Conservation (phyloP, 2,888 invertebrate genomes). For the Pollenia angustigena region DNA sequence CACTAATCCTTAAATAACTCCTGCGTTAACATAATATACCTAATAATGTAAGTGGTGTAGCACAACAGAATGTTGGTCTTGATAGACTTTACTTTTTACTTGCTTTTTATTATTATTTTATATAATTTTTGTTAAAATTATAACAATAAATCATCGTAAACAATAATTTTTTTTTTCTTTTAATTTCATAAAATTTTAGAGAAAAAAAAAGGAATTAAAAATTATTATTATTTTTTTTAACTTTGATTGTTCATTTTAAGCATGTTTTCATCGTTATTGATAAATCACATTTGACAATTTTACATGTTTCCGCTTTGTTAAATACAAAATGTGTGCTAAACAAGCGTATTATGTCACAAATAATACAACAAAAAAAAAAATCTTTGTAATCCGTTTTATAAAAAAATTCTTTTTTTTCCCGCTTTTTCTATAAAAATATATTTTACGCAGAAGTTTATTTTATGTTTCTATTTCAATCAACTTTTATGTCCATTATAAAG, state of each 20-base stretch:
- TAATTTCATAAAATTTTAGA: neutral
- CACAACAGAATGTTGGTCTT: too few relatives aligned
- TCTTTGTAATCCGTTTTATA: conserved; percentile 39
- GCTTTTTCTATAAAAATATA: neutral
- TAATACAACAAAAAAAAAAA: conserved; percentile 31
- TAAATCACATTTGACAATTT: conserved; percentile 55
- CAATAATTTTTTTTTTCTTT: neutral
- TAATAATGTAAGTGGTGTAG: too few relatives aligned
- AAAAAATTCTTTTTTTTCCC: conserved; percentile 20
- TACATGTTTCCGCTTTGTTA: conserved; percentile 63
- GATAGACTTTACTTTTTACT: too few relatives aligned
- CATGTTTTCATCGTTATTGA: conserved; percentile 42
- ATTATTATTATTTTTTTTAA: neutral
- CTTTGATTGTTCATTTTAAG: conserved; percentile 7
- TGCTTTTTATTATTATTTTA: too few relatives aligned
- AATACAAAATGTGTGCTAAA: conserved; percentile 29
- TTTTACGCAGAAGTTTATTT: conserved; percentile 9
- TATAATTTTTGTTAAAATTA: too few relatives aligned
- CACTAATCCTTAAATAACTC: too few relatives aligned
- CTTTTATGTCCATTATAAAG: neutral
- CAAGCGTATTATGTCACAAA: conserved; percentile 56
- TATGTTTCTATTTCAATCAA: neutral
- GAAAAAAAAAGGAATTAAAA: neutral
- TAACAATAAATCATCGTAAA: too few relatives aligned
- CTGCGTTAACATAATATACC: too few relatives aligned